Evolutionary conservation across 1,140 invertebrate species (phyloP), one percentile per base, ranked within the genome.

Genomic region (Alviniconcha marisindica): DNA sequence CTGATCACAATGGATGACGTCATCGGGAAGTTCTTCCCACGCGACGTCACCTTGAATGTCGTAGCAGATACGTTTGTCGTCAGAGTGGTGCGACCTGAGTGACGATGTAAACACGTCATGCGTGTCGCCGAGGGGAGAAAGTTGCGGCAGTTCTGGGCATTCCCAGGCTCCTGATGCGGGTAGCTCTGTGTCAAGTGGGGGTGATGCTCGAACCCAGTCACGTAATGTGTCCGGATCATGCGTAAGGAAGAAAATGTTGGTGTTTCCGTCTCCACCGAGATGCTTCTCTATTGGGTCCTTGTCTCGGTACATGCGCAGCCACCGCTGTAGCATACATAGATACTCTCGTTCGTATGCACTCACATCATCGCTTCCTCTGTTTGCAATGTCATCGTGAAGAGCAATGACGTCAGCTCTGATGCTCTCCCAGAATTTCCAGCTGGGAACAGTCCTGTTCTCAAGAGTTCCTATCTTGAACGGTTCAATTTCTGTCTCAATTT

Each of bases 241-340:
- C 1, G 78, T 54, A 15, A 80, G 33, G 28, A 80, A 36, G 38
- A 80, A 80, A 36, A 69, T 38, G n/a, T 24, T 24, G 36, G 33
- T 10, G 60, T 80, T 80, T 10, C 33, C 38, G 36, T 80, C 78
- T 28, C 78, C 78, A 12, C n/a, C 54, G 12, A 36, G 38, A 15
- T 5, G 2, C 31, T 28, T 38, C 24, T 66, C 40, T 21, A 42
- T 4, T 7, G 78, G 78, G 40, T 80, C 78, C 14, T 66, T 36
- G 40, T 80, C 56, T 18, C 56, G 38, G 60, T 80, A 80, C 24
- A 66, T 80, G 5, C 78, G 78, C 24, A 80, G 40, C 78, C 78
- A 80, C 56, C 60, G 54, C 21, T 66, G 78, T 14, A 80, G 40
- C 2, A 60, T 38, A 1, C 2, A 12, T 18, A 80, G 60, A 28